Evolutionary conservation across 2,113 vertebrate species (phyloP).

Genomic region (Cepphus grylle): DNA sequence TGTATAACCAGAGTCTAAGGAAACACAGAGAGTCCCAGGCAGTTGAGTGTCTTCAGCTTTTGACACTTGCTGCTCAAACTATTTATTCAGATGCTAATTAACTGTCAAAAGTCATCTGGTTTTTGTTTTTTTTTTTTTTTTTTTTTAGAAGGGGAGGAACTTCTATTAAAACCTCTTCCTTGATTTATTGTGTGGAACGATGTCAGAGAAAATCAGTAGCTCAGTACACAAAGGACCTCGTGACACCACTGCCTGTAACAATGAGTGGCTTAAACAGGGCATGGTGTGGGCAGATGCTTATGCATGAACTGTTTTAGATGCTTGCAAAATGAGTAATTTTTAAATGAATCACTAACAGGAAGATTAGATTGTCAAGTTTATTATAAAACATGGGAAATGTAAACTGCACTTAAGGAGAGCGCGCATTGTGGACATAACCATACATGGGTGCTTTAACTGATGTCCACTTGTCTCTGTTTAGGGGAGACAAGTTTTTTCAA

Average conservation of each 20-base stretch:
- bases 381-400: background rate
- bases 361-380: background rate
- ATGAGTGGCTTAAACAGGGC: slow-evolving; percentile 13
- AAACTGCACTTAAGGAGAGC: background rate
- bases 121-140: background rate
- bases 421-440: accelerated
- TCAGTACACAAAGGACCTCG: background rate
- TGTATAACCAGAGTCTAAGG: background rate
- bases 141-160: background rate
- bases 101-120: background rate
- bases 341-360: background rate
- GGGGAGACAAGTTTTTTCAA: background rate
- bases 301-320: background rate
- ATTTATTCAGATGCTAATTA: background rate
- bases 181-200: background rate
- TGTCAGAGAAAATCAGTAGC: background rate
- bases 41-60: background rate
- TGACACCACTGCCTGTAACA: slow-evolving; percentile 11
- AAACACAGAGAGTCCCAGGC: background rate
- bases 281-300: slow-evolving; percentile 9
- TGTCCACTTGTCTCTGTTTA: background rate
- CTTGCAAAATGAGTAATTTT: background rate
- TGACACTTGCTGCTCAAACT: background rate
- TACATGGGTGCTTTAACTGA: background rate
- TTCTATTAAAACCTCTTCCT: background rate